Evolutionary conservation across 2,888 invertebrate genomes (phyloP).

Genomic region (Cosmia pyralina): DNA sequence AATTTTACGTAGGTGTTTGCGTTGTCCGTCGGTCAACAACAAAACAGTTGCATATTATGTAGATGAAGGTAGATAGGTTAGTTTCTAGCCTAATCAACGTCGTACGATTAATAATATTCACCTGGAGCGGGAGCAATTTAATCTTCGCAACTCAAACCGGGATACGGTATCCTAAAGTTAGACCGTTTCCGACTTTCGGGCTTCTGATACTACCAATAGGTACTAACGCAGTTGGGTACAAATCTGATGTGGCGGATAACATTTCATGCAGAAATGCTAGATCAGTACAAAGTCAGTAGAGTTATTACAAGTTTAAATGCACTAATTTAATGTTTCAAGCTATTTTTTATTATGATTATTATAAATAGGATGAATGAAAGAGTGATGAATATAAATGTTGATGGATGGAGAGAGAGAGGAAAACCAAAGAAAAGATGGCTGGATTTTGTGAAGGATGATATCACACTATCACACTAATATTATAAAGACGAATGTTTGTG

Average conservation of each 20-base stretch:
- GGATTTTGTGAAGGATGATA: no score
- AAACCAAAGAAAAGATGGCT: no score
- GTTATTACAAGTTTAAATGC: background rate
- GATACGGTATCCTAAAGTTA: constrained; percentile 34
- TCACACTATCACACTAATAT: no score
- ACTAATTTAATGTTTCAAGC: no score
- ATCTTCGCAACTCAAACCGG: constrained; percentile 11
- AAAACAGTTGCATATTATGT: background rate
- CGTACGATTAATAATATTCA: constrained; percentile 19
- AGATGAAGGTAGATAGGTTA: background rate
- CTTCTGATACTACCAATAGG: constrained; percentile 13
- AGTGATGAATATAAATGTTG: no score
- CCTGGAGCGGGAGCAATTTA: constrained; percentile 14
- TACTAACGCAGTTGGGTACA: constrained; percentile 9
- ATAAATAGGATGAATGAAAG: no score
- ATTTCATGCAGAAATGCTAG: constrained; percentile 13
- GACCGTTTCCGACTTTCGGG: background rate
- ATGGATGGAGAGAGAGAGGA: no score
- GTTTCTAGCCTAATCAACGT: background rate
- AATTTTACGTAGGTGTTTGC: background rate
- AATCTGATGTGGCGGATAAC: background rate
- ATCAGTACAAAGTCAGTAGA: constrained; percentile 4
- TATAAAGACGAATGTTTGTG: no score
- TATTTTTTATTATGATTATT: no score
- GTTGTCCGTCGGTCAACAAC: background rate